Evolutionary conservation across 2,888 invertebrate genomes (phyloP), one percentile per base, ranked within the genome.

Genomic region (Heteromyza rotundicornis): DNA sequence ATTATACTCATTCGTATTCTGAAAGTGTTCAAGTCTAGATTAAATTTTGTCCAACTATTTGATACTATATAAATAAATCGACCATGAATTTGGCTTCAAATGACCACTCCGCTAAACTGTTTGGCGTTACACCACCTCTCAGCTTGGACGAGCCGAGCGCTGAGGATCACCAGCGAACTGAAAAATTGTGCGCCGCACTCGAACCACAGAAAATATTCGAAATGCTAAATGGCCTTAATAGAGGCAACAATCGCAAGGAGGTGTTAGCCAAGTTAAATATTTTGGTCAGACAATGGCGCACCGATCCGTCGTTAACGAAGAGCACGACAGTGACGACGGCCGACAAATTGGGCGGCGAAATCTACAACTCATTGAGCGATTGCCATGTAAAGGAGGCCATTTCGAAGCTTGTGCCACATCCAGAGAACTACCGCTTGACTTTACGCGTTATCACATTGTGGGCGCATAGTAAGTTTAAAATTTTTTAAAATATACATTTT

Each of bases 341-440:
- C 1, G 94, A 94, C 55, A 88, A 89, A 68, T 93, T 96, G 64
- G 96, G 96, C 19, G 98, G 98, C 2, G 96, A 96, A 84, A 94
- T 98, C 62, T 98, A 96, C 79, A 86, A 96, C 17, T 96, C 95
- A 76, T 86, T 97, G 58, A 97, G 96, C 84, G 96, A 97, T 19
- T 96, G 96, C 79, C 88, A 97, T 65, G 97, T 98, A 0, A 98
- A 98, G 0, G 97, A 98, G 83, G 96, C 97, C 85, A 97, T 98
- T 66, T 84, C 98, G 19, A 89, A 93, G 57, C 87, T 96, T 54
- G 97, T 98, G 72, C 96, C 97, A 16, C 90, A 95, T 78, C 91
- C 92, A 68, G 91, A 95, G 80, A 92, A 91, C 84, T 98, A 97
- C 84, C 86, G 95, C 64, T 87, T 96, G 69, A 92, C 96, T 2